Evolutionary conservation across 2,888 invertebrate species (phyloP).

Genomic region (Julus scandinavius): DNA sequence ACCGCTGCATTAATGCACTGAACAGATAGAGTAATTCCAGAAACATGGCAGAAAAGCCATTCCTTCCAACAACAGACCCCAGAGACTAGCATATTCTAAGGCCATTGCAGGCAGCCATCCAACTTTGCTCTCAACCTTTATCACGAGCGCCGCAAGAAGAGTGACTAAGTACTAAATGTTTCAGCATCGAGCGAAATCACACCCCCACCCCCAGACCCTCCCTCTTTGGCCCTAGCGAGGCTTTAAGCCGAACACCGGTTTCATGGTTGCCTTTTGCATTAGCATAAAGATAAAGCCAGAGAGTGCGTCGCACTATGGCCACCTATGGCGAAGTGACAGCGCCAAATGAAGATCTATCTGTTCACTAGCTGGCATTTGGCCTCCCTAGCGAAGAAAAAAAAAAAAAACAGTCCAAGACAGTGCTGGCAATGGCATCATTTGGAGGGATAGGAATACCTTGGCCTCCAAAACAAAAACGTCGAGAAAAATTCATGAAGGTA

Average conservation of each 20-base stretch:
- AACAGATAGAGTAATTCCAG: background rate
- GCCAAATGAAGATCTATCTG: slow-evolving; percentile 53
- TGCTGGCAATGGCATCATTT: slow-evolving; percentile 36
- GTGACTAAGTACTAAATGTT: slow-evolving; percentile 41
- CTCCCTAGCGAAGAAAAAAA: background rate
- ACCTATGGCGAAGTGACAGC: slow-evolving; percentile 54
- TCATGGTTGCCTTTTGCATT: slow-evolving; percentile 37
- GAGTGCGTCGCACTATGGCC: slow-evolving; percentile 52
- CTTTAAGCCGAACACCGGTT: background rate
- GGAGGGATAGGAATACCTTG: slow-evolving; percentile 13
- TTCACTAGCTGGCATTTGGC: slow-evolving; percentile 50
- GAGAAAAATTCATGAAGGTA: slow-evolving; percentile 50
- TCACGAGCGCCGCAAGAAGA: background rate
- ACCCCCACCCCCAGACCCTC: slow-evolving; percentile 19
- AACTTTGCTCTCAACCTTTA: background rate
- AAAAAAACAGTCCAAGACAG: background rate
- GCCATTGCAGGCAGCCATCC: background rate
- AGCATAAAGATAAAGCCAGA: slow-evolving; percentile 50
- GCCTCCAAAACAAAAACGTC: background rate
- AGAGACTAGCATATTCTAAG: slow-evolving; percentile 5
- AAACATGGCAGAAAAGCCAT: slow-evolving; percentile 26
- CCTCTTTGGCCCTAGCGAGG: background rate
- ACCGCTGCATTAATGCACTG: background rate
- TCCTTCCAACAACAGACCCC: slow-evolving; percentile 2
- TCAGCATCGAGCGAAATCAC: background rate